These are phyloP conservation scores for Lineus longissimus DNA, from an alignment of 1,140 invertebrate species.

Conservation along the genomic window DNA sequence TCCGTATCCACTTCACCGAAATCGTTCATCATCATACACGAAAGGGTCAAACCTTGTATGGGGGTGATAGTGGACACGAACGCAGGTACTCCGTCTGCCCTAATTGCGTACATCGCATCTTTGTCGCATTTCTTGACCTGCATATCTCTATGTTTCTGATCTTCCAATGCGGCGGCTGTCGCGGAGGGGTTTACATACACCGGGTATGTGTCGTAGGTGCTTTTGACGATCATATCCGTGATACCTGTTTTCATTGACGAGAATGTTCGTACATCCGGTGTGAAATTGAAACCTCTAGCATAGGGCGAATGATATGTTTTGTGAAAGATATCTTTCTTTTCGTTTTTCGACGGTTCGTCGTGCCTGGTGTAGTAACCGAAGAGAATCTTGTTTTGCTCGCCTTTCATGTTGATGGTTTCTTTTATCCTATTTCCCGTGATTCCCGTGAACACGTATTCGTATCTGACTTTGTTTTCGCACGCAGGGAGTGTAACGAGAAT, in stretches of 20 bases:
- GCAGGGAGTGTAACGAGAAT: not conserved
- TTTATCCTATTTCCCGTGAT: constrained; percentile 2
- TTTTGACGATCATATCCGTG: constrained; percentile 1
- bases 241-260: not conserved
- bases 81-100: not conserved
- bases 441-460: constrained; percentile 5
- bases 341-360: not conserved
- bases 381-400: constrained; percentile 8
- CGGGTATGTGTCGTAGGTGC: not conserved
- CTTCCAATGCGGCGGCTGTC: not conserved
- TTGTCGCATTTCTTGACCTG: constrained; percentile 2
- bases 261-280: not conserved
- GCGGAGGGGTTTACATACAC: not conserved
- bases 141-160: not conserved
- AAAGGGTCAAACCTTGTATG: constrained; percentile 1
- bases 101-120: constrained; percentile 5
- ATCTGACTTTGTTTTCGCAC: not conserved
- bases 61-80: constrained; percentile 3
- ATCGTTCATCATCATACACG: constrained; percentile 8
- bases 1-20: constrained; percentile 5
- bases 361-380: constrained; percentile 6
- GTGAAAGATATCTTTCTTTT: constrained; percentile 8
- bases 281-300: not conserved
- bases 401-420: constrained; percentile 3
- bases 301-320: not conserved